Evolutionary conservation across 2,113 vertebrate species (phyloP).

Genomic region (Dolichotis patagonum): DNA sequence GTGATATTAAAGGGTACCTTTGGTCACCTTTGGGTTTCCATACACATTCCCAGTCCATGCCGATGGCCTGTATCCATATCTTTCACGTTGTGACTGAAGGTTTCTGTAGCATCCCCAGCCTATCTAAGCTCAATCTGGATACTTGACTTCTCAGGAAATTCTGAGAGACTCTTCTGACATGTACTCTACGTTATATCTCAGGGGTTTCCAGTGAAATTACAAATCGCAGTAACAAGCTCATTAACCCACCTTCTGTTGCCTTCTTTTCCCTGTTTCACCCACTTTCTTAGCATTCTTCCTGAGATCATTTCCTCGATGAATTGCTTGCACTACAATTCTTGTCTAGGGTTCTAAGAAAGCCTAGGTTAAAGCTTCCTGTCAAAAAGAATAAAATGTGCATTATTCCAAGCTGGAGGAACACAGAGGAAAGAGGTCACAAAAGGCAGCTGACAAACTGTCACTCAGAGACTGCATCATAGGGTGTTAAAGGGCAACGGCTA

Average conservation of each 20-base stretch:
- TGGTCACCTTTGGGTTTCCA: not conserved
- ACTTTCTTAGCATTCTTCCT: not conserved
- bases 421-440: not conserved
- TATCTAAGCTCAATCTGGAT: not conserved
- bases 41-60: not conserved
- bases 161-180: not conserved
- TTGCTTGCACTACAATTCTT: not conserved
- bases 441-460: not conserved
- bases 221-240: not conserved
- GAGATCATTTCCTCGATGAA: not conserved
- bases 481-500: not conserved
- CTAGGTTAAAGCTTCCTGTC: not conserved
- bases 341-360: not conserved
- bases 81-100: not conserved
- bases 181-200: not conserved
- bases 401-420: not conserved
- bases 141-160: not conserved
- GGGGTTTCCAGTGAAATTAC: not conserved
- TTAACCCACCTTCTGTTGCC: not conserved
- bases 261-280: not conserved
- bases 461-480: not conserved
- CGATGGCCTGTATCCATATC: not conserved
- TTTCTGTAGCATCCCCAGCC: not conserved
- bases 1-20: not conserved
- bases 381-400: not conserved